phyloP scores from a whole-genome alignment of 2,113 vertebrate species.

The Eulemur macaco region DNA sequence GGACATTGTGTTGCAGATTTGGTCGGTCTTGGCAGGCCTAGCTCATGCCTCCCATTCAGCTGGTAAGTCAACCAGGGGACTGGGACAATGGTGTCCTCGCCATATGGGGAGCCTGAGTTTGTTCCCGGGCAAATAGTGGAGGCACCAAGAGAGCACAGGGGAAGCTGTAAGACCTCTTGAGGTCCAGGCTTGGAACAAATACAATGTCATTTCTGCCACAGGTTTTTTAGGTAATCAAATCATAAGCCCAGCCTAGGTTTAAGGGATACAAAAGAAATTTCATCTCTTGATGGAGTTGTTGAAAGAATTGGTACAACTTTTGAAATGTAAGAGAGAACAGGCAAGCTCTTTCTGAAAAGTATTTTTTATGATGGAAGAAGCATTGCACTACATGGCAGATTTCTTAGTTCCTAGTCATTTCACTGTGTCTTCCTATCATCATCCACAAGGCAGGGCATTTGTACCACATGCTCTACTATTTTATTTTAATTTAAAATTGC shows the following conservation, averaged over 20 bases:
- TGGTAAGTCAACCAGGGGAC: background rate
- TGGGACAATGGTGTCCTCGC: too few species aligned
- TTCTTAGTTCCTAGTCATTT: background rate
- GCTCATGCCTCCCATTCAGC: background rate
- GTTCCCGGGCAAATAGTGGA: background rate
- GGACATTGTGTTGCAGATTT: background rate
- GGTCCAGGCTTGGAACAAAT: background rate
- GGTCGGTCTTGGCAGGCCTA: background rate
- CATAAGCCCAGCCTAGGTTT: background rate
- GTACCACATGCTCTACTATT: background rate
- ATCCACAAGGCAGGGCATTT: background rate
- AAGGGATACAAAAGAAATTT: background rate
- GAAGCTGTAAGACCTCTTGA: background rate
- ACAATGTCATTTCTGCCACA: background rate
- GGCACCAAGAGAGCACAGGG: background rate
- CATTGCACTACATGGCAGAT: fast-evolving
- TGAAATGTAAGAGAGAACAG: background rate
- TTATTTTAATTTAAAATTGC: background rate
- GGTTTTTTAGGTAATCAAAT: background rate
- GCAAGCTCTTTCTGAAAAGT: background rate
- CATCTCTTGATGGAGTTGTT: background rate
- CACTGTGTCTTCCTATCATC: background rate
- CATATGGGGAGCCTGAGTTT: background rate
- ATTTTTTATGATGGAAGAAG: background rate
- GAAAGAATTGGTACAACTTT: background rate